phyloP scores from a whole-genome alignment of 2,888 invertebrate species.

The Caenorhabditis angaria region DNA sequence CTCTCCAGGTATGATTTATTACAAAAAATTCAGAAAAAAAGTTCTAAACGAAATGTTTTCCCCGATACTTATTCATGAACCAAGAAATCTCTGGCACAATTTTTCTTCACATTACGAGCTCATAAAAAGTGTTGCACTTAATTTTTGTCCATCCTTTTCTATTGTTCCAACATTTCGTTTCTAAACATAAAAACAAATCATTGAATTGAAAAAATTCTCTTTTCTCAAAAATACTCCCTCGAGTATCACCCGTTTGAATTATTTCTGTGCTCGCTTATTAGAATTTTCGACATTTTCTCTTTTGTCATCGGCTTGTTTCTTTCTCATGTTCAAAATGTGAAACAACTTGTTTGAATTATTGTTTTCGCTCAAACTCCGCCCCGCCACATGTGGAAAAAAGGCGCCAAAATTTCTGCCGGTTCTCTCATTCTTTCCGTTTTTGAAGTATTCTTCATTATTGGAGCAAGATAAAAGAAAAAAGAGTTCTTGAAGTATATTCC shows the following conservation, averaged over 20 bases:
- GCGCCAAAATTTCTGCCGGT: neutral
- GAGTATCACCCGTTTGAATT: too few relatives aligned
- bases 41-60: too few relatives aligned
- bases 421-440: neutral
- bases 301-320: neutral
- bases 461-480: too few relatives aligned
- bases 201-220: too few relatives aligned
- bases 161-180: neutral
- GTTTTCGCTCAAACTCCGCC: neutral
- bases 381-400: neutral
- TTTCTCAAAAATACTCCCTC: too few relatives aligned
- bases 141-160: neutral
- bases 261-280: too few relatives aligned
- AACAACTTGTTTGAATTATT: neutral
- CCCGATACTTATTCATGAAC: too few relatives aligned
- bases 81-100: too few relatives aligned
- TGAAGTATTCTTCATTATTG: too few relatives aligned
- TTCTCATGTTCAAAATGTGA: neutral
- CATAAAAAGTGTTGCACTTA: neutral
- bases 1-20: constrained; percentile 30
- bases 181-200: too few relatives aligned
- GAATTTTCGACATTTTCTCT: neutral
- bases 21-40: constrained; percentile 1
- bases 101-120: neutral
- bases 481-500: neutral